These are phyloP conservation scores for Drosophila tani DNA, from an alignment of 1,140 invertebrate genomes.

Conservation along the genomic window DNA sequence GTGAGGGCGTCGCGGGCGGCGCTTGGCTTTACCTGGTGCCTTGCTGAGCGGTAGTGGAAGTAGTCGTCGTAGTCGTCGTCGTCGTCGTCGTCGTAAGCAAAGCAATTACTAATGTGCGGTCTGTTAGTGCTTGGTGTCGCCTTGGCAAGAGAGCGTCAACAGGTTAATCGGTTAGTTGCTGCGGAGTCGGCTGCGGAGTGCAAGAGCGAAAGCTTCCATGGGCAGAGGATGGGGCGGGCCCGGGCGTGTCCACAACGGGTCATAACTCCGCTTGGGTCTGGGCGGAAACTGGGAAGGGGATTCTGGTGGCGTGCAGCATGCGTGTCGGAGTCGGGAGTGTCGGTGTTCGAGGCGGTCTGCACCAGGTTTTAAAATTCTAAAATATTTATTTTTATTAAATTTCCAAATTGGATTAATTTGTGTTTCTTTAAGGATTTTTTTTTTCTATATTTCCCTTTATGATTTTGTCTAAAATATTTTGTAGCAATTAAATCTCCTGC, in stretches of 20 bases:
- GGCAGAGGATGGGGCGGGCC: constrained; percentile 11
- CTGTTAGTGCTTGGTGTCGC: constrained; percentile 76
- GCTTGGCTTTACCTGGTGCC: constrained; percentile 65
- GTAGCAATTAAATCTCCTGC: not conserved
- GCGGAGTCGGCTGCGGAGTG: constrained; percentile 20
- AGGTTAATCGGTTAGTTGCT: constrained; percentile 64
- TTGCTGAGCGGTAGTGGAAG: constrained; percentile 55
- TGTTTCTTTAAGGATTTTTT: no score
- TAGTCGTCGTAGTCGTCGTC: constrained; percentile 45
- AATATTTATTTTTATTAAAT: not conserved
- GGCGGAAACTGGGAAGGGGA: not conserved
- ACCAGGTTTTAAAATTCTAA: not conserved
- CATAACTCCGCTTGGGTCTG: constrained; percentile 37
- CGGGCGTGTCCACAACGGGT: constrained; percentile 29
- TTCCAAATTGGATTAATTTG: no score
- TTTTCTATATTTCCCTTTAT: not conserved
- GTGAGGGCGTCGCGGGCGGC: not conserved
- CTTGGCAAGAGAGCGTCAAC: constrained; percentile 74
- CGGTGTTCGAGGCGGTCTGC: not conserved
- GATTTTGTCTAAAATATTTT: no score
- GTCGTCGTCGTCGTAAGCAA: constrained; percentile 80
- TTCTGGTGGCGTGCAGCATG: constrained; percentile 19
- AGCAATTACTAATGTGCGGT: constrained; percentile 81
- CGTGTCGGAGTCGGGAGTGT: not conserved
- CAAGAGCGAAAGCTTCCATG: constrained; percentile 34